These are phyloP conservation scores for Pseudorhiza aurosa DNA, from an alignment of 30 jellyfish, hydroid and myxozoan species.

Conservation along the genomic window DNA sequence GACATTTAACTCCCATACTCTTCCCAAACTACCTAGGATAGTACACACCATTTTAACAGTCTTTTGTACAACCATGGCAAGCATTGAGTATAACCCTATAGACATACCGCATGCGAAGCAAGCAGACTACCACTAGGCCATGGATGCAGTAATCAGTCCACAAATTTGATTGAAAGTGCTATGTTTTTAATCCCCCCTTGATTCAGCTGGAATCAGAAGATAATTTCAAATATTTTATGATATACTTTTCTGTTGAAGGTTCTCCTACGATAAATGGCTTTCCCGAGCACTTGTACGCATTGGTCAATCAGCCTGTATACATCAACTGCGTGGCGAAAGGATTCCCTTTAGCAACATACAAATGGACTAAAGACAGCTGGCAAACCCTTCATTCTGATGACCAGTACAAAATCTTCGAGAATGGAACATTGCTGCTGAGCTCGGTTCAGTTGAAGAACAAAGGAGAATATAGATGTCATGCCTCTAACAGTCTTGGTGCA, in stretches of 20 bases:
- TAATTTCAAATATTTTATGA: too few relatives aligned
- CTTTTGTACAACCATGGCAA: too few relatives aligned
- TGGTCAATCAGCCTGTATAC: slow-evolving; percentile 50
- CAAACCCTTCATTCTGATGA: slow-evolving; percentile 24
- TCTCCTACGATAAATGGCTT: slow-evolving; percentile 75
- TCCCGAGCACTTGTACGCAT: slow-evolving; percentile 40
- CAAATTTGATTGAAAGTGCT: too few relatives aligned
- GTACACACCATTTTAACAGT: too few relatives aligned
- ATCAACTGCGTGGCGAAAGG: slow-evolving; percentile 88
- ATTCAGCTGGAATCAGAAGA: too few relatives aligned
- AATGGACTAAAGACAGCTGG: slow-evolving; percentile 79
- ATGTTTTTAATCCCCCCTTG: too few relatives aligned
- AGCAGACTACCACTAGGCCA: too few relatives aligned
- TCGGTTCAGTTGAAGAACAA: slow-evolving; percentile 54
- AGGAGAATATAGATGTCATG: slow-evolving; percentile 80
- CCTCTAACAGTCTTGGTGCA: slow-evolving; percentile 55
- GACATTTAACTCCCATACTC: too few relatives aligned
- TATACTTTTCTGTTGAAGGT: slow-evolving; percentile 57
- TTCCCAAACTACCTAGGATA: too few relatives aligned
- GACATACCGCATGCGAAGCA: too few relatives aligned
- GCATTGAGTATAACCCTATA: too few relatives aligned
- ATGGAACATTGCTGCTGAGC: slow-evolving; percentile 76
- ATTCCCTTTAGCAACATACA: slow-evolving; percentile 61
- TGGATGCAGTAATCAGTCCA: too few relatives aligned
- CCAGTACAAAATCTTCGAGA: slow-evolving; percentile 48